Conservation (phyloP, 1,140 invertebrate genomes). For the Drosophila ercepeae region DNA sequence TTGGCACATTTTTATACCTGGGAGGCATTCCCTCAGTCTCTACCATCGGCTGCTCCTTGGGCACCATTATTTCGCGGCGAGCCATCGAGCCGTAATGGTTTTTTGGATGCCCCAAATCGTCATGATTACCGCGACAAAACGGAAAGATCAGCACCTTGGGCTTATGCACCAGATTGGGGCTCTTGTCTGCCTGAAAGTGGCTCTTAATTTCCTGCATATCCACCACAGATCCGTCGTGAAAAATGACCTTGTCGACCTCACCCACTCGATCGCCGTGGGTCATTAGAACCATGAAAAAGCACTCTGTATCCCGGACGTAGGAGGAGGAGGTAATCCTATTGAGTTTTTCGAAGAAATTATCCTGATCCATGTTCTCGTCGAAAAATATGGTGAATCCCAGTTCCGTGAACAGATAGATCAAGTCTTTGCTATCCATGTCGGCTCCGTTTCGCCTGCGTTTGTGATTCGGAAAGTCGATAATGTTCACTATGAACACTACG, state of each 20-base stretch:
- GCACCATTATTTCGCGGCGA: neutral
- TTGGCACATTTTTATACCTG: conserved; percentile 59
- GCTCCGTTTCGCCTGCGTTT: conserved; percentile 83
- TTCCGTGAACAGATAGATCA: conserved; percentile 84
- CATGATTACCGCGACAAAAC: conserved; percentile 85
- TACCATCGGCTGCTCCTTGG: neutral
- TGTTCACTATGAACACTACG: conserved; percentile 86
- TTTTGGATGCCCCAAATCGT: conserved; percentile 60
- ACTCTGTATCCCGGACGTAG: conserved; percentile 84
- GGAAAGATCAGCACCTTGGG: conserved; percentile 93
- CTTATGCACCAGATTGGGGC: conserved; percentile 86
- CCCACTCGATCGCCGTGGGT: conserved; percentile 85
- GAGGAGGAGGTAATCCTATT: conserved; percentile 74
- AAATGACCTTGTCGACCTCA: conserved; percentile 76
- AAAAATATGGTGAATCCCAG: conserved; percentile 85
- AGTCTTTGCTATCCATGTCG: conserved; percentile 84
- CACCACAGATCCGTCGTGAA: conserved; percentile 84
- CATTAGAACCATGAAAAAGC: conserved; percentile 86
- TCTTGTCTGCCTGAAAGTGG: conserved; percentile 87
- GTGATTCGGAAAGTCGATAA: conserved; percentile 83
- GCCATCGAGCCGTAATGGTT: neutral
- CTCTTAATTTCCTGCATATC: conserved; percentile 84
- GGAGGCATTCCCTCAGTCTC: conserved; percentile 39
- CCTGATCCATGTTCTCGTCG: conserved; percentile 82
- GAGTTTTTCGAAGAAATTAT: conserved; percentile 80